Conservation (phyloP, 2,888 invertebrate species). For the Catocala nupta region DNA sequence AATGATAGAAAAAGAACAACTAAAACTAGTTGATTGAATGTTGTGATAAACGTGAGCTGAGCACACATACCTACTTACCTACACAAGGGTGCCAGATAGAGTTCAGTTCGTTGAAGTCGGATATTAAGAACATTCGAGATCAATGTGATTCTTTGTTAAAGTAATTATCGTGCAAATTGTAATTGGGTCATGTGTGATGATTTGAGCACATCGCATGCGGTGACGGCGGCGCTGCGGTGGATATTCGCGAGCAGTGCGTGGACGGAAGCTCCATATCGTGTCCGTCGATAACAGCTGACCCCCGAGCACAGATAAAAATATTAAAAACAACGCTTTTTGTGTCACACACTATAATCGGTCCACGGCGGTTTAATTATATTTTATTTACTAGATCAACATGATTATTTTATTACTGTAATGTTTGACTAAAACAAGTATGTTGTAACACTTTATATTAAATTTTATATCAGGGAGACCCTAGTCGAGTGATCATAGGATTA, state of each 20-base stretch:
- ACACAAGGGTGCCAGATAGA: too few relatives aligned
- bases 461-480: too few relatives aligned
- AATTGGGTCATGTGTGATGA: conserved; percentile 54
- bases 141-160: conserved; percentile 15
- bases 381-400: too few relatives aligned
- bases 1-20: too few relatives aligned
- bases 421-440: too few relatives aligned
- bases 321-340: conserved; percentile 62
- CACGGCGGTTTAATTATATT: conserved; percentile 3
- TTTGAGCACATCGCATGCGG: conserved; percentile 20
- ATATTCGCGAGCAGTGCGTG: conserved; percentile 46
- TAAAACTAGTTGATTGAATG: too few relatives aligned
- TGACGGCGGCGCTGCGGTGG: conserved; percentile 11
- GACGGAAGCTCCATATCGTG: conserved; percentile 73
- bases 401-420: too few relatives aligned
- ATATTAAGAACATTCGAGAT: conserved; percentile 12
- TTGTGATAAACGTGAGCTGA: too few relatives aligned
- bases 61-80: too few relatives aligned
- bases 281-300: conserved; percentile 67
- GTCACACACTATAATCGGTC: conserved; percentile 41
- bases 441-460: too few relatives aligned
- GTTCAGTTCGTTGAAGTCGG: too few relatives aligned
- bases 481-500: too few relatives aligned
- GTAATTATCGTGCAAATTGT: conserved; percentile 28
- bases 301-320: conserved; percentile 61